Evolutionary conservation across 2,888 invertebrate genomes (phyloP).

Genomic region (Calliopum simillimum): DNA sequence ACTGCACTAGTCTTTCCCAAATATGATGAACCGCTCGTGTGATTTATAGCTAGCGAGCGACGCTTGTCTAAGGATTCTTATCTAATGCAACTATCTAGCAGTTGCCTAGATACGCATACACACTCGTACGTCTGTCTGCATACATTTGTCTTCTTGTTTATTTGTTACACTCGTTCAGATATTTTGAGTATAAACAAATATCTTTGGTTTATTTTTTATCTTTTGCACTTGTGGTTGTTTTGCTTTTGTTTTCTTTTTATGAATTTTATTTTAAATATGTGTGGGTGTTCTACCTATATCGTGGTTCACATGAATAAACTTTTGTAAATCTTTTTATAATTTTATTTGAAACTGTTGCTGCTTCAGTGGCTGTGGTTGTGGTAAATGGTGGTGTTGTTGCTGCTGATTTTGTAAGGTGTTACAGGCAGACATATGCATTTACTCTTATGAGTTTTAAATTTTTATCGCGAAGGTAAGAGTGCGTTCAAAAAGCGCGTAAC

Average conservation of each 20-base stretch:
- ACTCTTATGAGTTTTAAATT: no score
- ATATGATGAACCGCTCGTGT: no score
- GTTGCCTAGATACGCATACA: no score
- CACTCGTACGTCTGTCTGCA: no score
- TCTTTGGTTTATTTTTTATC: not conserved
- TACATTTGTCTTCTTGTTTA: not conserved
- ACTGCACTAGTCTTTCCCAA: no score
- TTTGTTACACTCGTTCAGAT: not conserved
- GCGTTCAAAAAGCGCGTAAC: no score
- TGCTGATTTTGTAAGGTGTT: slow-evolving; percentile 1
- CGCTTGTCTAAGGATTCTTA: no score
- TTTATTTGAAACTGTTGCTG: slow-evolving; percentile 2
- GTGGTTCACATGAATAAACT: slow-evolving; percentile 7
- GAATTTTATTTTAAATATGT: slow-evolving; percentile 1
- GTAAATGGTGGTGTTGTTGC: not conserved
- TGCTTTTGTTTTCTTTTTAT: not conserved
- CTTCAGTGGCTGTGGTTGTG: no score
- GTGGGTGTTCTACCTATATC: not conserved
- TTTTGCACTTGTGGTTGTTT: not conserved
- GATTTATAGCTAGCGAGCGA: no score
- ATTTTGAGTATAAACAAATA: slow-evolving; percentile 11
- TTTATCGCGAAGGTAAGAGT: no score
- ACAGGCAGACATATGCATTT: not conserved
- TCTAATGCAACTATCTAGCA: no score
- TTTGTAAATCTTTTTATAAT: slow-evolving; percentile 2